Conservation (phyloP, 2,888 invertebrate genomes). For the Phlogophora meticulosa region DNA sequence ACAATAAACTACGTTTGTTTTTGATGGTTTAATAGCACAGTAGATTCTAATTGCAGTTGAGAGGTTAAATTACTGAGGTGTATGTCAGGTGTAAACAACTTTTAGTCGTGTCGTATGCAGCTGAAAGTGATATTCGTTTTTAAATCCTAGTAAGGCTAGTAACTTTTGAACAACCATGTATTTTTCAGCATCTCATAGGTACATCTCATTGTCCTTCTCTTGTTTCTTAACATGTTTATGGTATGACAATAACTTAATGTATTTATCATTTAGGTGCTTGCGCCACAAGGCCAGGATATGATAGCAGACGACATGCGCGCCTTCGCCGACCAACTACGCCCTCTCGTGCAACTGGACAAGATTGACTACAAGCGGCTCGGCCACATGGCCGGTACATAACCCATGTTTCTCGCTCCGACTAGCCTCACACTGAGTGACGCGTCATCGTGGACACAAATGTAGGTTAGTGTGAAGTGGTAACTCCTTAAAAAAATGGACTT, state of each 20-base stretch:
- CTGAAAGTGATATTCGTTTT: neutral
- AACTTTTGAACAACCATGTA: too few species aligned
- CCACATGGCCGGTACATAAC: constrained; percentile 85
- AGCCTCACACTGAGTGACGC: constrained; percentile 55
- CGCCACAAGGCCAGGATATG: constrained; percentile 97
- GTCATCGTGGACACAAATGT: constrained; percentile 30
- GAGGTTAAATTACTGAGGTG: too few species aligned
- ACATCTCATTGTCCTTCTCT: too few species aligned
- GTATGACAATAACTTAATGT: neutral
- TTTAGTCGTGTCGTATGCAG: too few species aligned
- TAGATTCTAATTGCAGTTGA: too few species aligned
- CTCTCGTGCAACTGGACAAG: constrained; percentile 97
- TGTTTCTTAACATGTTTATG: too few species aligned
- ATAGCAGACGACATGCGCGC: constrained; percentile 98
- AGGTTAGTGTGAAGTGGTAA: constrained; percentile 59
- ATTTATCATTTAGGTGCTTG: constrained; percentile 92
- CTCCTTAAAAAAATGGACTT: constrained; percentile 32
- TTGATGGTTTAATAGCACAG: too few species aligned
- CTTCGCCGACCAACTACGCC: constrained; percentile 98
- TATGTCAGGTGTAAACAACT: neutral
- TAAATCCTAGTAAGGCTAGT: neutral
- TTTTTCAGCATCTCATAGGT: neutral
- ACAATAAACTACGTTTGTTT: too few species aligned
- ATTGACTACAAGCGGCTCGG: constrained; percentile 96
- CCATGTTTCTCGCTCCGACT: constrained; percentile 73